phyloP scores from a whole-genome alignment of 2,797 vertebrate genomes.

The Chelidonichthys spinosus region DNA sequence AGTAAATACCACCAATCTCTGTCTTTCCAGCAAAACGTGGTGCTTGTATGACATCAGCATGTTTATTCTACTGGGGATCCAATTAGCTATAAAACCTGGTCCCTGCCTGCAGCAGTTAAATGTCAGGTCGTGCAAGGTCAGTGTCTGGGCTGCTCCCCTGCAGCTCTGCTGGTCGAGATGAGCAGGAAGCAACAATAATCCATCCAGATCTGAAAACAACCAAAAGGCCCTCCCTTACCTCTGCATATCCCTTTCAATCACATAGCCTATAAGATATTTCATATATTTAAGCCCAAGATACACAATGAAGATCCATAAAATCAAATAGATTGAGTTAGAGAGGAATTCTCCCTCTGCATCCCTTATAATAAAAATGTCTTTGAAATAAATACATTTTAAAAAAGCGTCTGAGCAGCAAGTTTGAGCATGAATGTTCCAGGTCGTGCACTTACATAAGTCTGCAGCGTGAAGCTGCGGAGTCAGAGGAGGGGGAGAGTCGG shows the following conservation, averaged over 20 bases:
- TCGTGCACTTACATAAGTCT: slow-evolving; percentile 63
- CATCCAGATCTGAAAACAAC: background rate
- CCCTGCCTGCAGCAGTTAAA: slow-evolving; percentile 5
- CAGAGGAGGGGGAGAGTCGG: slow-evolving; percentile 1
- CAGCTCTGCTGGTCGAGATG: background rate
- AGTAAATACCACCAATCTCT: background rate
- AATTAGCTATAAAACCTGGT: background rate
- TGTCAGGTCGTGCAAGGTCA: background rate
- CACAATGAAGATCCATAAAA: too few species aligned
- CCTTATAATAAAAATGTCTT: background rate
- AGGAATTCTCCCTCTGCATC: background rate
- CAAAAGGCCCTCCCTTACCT: background rate
- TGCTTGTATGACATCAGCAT: background rate
- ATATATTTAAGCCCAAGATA: background rate
- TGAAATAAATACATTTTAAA: background rate
- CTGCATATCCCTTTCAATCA: background rate
- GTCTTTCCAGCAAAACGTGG: background rate
- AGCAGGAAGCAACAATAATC: background rate
- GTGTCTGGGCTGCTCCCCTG: background rate
- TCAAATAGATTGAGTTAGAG: background rate
- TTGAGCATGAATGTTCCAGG: slow-evolving; percentile 27
- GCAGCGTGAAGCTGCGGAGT: slow-evolving; percentile 60
- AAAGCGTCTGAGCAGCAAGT: background rate
- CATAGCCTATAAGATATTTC: background rate
- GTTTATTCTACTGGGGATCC: background rate